A percentile compares a stretch with the other conserved stretches of the same genome.
Evolutionary conservation across 2,797 vertebrate genomes (phyloP).

Genomic region (Gorsachius magnificus): DNA sequence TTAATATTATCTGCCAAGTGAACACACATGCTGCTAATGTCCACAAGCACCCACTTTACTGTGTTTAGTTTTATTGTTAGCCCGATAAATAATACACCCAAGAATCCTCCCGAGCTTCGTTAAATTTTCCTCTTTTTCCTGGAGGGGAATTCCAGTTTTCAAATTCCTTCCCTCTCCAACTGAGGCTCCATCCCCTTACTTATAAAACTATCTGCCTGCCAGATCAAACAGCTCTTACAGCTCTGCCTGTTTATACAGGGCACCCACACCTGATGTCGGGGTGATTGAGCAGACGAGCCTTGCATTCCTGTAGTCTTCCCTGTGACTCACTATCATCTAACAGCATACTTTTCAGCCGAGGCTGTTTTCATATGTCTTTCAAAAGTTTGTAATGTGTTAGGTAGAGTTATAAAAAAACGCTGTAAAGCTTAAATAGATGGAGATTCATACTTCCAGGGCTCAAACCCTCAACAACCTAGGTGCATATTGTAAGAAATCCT

Average conservation of each 20-base stretch:
- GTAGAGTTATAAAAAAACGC: neutral
- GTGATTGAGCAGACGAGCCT: neutral
- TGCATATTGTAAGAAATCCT: neutral
- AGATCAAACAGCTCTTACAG: neutral
- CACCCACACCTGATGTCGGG: neutral
- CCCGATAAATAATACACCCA: neutral
- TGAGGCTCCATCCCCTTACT: neutral
- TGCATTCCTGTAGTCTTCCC: neutral
- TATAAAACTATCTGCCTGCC: neutral
- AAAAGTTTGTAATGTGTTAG: neutral
- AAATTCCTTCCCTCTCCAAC: neutral
- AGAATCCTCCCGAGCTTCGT: neutral
- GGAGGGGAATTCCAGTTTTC: neutral
- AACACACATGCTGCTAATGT: neutral
- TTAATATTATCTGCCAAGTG: neutral
- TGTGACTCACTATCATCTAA: neutral
- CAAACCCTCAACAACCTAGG: neutral
- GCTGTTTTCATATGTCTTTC: neutral
- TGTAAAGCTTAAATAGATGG: neutral
- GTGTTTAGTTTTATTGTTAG: neutral
- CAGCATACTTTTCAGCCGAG: neutral
- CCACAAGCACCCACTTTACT: neutral
- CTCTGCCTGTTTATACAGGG: neutral
- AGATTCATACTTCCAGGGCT: neutral
- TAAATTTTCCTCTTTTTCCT: neutral